A percentile compares a stretch with the other conserved stretches of the same genome.
Evolutionary conservation across 2,888 invertebrate genomes (phyloP).

Genomic region (Ornithoptera priamus): DNA sequence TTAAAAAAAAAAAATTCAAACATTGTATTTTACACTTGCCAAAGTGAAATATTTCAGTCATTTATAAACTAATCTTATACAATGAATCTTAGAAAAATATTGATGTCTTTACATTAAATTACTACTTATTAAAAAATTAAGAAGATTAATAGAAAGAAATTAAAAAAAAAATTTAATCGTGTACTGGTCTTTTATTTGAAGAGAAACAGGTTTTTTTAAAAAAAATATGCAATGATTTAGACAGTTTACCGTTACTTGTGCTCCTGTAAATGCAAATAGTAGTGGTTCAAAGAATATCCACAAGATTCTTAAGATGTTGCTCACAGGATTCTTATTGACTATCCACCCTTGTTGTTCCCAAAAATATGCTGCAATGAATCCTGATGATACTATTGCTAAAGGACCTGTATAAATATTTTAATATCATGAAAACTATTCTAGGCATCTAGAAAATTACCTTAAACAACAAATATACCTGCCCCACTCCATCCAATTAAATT

Average conservation of each 20-base stretch:
- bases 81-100: too few relatives aligned
- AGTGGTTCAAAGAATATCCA: slow-evolving; percentile 95
- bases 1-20: neutral
- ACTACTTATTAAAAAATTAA: too few relatives aligned
- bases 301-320: slow-evolving; percentile 86
- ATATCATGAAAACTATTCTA: neutral
- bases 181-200: too few relatives aligned
- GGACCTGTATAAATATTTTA: slow-evolving; percentile 70
- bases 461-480: slow-evolving; percentile 57
- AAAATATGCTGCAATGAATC: slow-evolving; percentile 84
- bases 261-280: slow-evolving; percentile 92
- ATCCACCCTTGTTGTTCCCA: slow-evolving; percentile 89
- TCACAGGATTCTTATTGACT: slow-evolving; percentile 87
- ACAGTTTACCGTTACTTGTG: slow-evolving; percentile 84
- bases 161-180: too few relatives aligned
- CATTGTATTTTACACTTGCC: neutral
- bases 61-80: too few relatives aligned
- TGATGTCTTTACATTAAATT: too few relatives aligned
- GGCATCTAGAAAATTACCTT: neutral
- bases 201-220: neutral
- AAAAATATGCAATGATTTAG: neutral
- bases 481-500: slow-evolving; percentile 83
- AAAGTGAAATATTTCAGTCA: too few relatives aligned
- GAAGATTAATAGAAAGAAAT: too few relatives aligned
- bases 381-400: slow-evolving; percentile 85